A percentile compares a stretch with the other conserved stretches of the same genome.
Conservation (phyloP, 2,113 vertebrate species). For the Nannospalax galili region DNA sequence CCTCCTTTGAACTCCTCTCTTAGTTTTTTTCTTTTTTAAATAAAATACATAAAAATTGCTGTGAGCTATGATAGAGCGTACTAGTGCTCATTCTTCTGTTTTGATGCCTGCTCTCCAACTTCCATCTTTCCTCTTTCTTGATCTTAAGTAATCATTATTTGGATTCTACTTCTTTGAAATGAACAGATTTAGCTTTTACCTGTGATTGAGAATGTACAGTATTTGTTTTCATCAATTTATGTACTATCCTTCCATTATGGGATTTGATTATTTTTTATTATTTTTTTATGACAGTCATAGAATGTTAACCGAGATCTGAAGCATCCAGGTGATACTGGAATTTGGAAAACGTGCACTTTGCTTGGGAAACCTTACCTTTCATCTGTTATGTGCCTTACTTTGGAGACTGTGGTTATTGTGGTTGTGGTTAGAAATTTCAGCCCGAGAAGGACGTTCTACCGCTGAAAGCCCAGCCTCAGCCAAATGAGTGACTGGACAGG, state of each 20-base stretch:
- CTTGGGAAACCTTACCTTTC: neutral
- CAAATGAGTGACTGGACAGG: conserved; percentile 14
- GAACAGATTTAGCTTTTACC: neutral
- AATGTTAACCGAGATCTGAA: neutral
- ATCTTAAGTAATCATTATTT: neutral
- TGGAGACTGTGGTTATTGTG: conserved; percentile 11
- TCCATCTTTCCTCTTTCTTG: neutral
- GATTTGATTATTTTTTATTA: neutral
- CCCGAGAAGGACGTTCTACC: conserved; percentile 31
- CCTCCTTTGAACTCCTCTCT: neutral
- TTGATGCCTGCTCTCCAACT: neutral
- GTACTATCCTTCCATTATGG: neutral
- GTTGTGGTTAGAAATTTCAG: conserved; percentile 40
- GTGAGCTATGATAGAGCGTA: neutral
- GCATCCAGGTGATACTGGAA: neutral
- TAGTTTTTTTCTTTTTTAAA: neutral
- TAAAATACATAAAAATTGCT: neutral
- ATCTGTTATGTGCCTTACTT: conserved; percentile 30
- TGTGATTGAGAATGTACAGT: neutral
- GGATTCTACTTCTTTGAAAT: neutral
- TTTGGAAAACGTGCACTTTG: neutral
- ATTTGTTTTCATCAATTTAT: neutral
- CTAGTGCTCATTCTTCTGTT: neutral
- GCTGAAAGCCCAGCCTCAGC: neutral
- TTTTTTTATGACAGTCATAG: neutral